phyloP scores from a whole-genome alignment of 2,113 vertebrate species.

The Donacobius atricapilla region DNA sequence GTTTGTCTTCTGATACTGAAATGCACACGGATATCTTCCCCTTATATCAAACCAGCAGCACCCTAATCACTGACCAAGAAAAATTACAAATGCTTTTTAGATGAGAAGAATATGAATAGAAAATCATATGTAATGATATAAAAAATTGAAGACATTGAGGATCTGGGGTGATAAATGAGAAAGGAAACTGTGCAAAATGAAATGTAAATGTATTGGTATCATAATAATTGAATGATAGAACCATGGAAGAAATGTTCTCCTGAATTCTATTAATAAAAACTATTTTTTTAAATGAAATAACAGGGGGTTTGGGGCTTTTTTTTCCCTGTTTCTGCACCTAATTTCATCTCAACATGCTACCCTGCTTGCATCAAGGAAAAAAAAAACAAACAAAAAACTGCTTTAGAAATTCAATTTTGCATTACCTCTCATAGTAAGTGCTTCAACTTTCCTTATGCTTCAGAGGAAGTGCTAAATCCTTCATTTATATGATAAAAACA shows the following conservation, averaged over 20 bases:
- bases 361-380: not conserved
- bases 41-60: not conserved
- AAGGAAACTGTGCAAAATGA: not conserved
- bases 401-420: not conserved
- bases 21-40: not conserved
- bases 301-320: rapidly evolving
- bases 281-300: not conserved
- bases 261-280: not conserved
- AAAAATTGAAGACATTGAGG: not conserved
- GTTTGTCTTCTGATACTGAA: not conserved
- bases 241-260: not conserved
- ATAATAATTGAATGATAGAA: not conserved
- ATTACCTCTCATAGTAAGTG: not conserved
- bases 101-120: not conserved
- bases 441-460: not conserved
- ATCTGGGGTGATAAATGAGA: not conserved
- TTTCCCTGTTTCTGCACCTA: not conserved
- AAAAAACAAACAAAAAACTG: not conserved
- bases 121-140: not conserved
- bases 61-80: not conserved
- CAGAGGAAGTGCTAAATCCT: not conserved
- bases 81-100: not conserved
- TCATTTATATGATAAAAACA: not conserved
- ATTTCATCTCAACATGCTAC: not conserved
- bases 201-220: not conserved